A percentile compares a stretch with the other conserved stretches of the same genome.
Conservation (phyloP, 2,797 vertebrate species). For the Halcyon leucocephala region DNA sequence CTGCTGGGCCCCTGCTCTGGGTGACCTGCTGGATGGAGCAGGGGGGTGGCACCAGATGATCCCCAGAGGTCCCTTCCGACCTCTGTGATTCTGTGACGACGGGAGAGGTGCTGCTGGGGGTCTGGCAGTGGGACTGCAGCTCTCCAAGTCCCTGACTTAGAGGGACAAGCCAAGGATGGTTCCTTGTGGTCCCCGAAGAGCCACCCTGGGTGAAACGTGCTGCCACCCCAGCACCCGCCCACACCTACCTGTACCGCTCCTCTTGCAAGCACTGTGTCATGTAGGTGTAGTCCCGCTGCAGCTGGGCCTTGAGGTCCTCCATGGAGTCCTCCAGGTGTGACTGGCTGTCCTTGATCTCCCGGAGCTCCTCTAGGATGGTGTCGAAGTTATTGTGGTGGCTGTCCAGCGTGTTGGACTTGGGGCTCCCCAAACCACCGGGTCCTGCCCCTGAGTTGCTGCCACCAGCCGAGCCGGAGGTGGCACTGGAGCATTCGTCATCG, state of each 20-base stretch:
- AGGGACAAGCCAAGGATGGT: background rate
- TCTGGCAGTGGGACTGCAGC: background rate
- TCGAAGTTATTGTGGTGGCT: conserved; percentile 91
- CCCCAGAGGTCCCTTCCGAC: background rate
- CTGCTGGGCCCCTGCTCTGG: too few species aligned
- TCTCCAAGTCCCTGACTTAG: background rate
- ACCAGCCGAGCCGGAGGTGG: conserved; percentile 88
- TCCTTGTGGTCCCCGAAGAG: background rate
- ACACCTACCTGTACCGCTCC: conserved; percentile 91
- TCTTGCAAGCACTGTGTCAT: conserved; percentile 98
- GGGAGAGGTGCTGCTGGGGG: background rate
- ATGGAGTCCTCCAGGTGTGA: conserved; percentile 95
- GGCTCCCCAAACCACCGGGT: conserved; percentile 87
- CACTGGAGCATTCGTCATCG: conserved; percentile 95
- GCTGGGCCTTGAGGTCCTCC: conserved; percentile 94
- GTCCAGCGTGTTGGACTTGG: conserved; percentile 86
- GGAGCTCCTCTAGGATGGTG: conserved; percentile 90
- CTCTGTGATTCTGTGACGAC: background rate
- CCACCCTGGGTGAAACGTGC: background rate
- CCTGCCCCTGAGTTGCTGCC: conserved; percentile 94
- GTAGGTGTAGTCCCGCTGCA: conserved; percentile 95
- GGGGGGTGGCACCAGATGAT: background rate
- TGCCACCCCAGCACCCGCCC: fast-evolving
- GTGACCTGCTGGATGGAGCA: background rate
- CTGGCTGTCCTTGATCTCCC: conserved; percentile 95